These are phyloP conservation scores for Hemiscyllium ocellatum DNA, from an alignment of 2,113 vertebrate species.

Conservation along the genomic window DNA sequence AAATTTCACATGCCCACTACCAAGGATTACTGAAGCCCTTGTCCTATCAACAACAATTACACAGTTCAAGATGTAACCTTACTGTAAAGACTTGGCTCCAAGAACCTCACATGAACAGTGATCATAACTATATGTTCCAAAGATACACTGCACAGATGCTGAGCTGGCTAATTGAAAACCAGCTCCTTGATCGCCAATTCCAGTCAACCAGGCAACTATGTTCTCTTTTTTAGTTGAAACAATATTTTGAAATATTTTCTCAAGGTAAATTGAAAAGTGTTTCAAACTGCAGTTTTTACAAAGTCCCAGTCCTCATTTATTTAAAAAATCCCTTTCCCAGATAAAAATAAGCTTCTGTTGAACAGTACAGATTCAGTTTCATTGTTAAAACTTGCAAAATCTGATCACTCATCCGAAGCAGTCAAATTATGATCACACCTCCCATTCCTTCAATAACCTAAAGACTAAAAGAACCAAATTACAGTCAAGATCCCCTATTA, in stretches of 20 bases:
- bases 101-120: not conserved
- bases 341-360: not conserved
- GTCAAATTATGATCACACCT: not conserved
- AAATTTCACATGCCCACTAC: not conserved
- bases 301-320: not conserved
- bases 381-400: not conserved
- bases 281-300: not conserved
- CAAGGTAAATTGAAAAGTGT: not conserved
- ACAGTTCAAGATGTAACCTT: not conserved
- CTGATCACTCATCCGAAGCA: not conserved
- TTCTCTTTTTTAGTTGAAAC: not conserved
- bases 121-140: not conserved
- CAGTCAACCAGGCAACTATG: not conserved
- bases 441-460: not conserved
- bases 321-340: not conserved
- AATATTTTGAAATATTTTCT: not conserved
- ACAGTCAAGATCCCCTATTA: not conserved
- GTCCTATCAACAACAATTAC: not conserved
- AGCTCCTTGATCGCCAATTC: not conserved
- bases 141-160: not conserved
- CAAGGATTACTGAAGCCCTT: not conserved
- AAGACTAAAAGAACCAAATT: not conserved
- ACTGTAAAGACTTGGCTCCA: not conserved
- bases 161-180: not conserved
- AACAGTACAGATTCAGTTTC: not conserved